Evolutionary conservation across 2,888 invertebrate species (phyloP).

Genomic region (Aelia acuminata): DNA sequence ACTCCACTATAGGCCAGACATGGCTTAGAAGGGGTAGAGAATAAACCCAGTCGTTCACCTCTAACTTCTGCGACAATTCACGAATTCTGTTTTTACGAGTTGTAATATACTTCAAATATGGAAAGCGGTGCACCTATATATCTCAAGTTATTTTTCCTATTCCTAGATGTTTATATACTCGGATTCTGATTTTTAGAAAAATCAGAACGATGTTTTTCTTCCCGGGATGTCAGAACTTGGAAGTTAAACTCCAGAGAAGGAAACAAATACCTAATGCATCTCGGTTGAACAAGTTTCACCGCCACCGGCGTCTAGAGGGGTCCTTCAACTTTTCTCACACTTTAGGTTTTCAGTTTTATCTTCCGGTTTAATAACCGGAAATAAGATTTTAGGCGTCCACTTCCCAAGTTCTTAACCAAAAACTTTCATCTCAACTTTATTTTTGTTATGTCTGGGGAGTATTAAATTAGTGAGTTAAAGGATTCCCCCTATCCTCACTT

Average conservation of each 20-base stretch:
- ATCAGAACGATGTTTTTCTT: conserved; percentile 25
- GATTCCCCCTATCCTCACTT: too few relatives aligned
- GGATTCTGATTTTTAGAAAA: conserved; percentile 24
- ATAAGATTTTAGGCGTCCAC: conserved; percentile 25
- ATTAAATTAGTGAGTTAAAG: not conserved
- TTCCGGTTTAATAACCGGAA: conserved; percentile 42
- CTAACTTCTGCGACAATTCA: too few relatives aligned
- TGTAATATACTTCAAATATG: too few relatives aligned
- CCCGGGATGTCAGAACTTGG: not conserved
- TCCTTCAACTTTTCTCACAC: not conserved
- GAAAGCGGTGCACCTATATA: not conserved
- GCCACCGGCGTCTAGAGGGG: not conserved
- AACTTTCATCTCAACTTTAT: conserved; percentile 12
- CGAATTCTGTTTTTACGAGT: too few relatives aligned
- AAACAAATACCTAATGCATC: conserved; percentile 45
- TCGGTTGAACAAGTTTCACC: conserved; percentile 12
- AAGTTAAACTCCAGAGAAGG: not conserved
- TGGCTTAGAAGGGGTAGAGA: too few relatives aligned
- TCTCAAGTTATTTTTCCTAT: not conserved
- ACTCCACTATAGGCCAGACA: too few relatives aligned
- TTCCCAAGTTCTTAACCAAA: not conserved
- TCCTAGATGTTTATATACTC: not conserved
- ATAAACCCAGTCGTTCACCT: too few relatives aligned
- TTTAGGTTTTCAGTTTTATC: conserved; percentile 29
- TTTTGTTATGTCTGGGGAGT: not conserved